These are phyloP conservation scores for Ochropleura plecta DNA, from an alignment of 2,888 invertebrate species.

Conservation along the genomic window DNA sequence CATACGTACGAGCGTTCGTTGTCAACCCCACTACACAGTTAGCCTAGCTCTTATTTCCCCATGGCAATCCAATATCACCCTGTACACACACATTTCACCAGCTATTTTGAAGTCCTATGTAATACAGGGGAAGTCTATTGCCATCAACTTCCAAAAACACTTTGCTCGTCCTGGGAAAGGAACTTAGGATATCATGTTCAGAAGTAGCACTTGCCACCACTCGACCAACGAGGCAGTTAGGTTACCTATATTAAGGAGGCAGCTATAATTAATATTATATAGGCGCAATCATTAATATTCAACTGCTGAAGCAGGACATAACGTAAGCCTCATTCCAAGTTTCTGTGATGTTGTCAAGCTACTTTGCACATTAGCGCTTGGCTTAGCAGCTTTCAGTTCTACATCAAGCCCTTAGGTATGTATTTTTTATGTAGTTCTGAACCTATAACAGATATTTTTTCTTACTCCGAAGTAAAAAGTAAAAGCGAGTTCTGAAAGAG, in stretches of 20 bases:
- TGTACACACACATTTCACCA: not conserved
- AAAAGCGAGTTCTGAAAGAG: not conserved
- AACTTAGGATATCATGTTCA: not conserved
- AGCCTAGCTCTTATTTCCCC: not conserved
- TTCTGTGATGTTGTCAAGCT: constrained; percentile 3
- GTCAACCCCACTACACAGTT: constrained; percentile 90
- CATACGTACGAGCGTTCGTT: constrained; percentile 90
- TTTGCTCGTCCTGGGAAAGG: not conserved
- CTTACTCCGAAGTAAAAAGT: not conserved
- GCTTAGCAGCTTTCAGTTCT: not conserved
- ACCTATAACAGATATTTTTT: too few species aligned
- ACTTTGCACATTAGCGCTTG: not conserved
- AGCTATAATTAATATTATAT: too few species aligned
- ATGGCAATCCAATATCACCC: not conserved
- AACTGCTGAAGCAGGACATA: not conserved
- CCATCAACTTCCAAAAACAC: not conserved
- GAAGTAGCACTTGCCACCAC: too few species aligned
- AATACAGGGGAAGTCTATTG: not conserved
- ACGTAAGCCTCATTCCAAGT: not conserved
- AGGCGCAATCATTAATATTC: too few species aligned
- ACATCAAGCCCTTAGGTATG: not conserved
- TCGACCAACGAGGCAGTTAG: not conserved
- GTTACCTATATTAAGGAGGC: too few species aligned
- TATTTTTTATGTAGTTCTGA: too few species aligned
- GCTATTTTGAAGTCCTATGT: not conserved